Evolutionary conservation across 2,797 vertebrate species (phyloP).

Genomic region (Parotocinclus haroldoi): DNA sequence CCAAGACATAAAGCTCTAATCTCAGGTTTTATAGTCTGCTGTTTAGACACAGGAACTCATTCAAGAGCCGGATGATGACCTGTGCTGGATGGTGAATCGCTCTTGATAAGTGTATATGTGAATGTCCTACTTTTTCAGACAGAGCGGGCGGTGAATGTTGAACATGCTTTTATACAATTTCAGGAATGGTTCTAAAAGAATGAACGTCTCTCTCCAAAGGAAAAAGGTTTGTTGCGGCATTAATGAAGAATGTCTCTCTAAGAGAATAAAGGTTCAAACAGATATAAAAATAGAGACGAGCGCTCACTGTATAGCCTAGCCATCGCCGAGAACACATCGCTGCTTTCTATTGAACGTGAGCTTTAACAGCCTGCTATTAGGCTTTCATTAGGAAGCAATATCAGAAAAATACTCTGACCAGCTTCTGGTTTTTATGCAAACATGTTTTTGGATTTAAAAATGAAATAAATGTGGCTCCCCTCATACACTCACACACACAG

Average conservation of each 20-base stretch:
- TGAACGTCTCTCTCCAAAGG: too few species aligned
- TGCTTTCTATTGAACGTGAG: slow-evolving; percentile 3
- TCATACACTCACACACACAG: too few species aligned
- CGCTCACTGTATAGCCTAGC: background rate
- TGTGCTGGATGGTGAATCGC: slow-evolving; percentile 8
- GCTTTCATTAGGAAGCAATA: slow-evolving; percentile 25
- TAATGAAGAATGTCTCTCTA: too few species aligned
- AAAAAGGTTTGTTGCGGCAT: too few species aligned
- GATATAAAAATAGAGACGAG: background rate
- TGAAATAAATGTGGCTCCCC: too few species aligned
- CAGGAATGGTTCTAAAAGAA: too few species aligned
- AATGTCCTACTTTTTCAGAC: background rate
- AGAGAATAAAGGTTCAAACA: too few species aligned
- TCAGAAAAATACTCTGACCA: slow-evolving; percentile 36
- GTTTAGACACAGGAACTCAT: slow-evolving; percentile 10
- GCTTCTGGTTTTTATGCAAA: background rate
- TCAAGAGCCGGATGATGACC: slow-evolving; percentile 16
- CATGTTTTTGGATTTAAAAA: too few species aligned
- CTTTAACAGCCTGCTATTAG: slow-evolving; percentile 41
- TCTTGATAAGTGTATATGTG: too few species aligned
- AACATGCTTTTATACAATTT: too few species aligned
- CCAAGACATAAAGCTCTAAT: slow-evolving; percentile 10
- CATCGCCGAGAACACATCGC: slow-evolving; percentile 1
- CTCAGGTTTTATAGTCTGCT: slow-evolving; percentile 19
- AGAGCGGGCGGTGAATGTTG: background rate